Conservation (phyloP, 2,113 vertebrate genomes). For the Puma concolor region DNA sequence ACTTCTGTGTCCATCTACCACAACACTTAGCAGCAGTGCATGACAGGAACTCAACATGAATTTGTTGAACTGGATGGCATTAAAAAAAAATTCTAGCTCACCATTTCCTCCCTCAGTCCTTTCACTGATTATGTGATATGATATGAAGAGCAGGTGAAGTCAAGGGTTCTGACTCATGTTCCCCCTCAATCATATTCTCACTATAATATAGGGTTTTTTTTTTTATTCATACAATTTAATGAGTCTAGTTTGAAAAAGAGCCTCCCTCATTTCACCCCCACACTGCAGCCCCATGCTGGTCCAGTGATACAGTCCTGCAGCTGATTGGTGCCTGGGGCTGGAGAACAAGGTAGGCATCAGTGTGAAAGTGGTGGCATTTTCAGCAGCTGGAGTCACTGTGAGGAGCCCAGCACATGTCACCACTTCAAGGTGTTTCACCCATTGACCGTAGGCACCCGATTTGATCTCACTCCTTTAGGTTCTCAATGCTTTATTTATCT, state of each 20-base stretch:
- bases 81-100: not conserved
- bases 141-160: not conserved
- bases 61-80: not conserved
- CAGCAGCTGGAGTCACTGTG: not conserved
- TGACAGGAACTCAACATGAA: not conserved
- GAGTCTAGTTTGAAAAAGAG: not conserved
- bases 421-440: not conserved
- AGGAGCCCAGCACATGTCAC: not conserved
- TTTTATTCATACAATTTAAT: not conserved
- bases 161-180: not conserved
- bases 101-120: not conserved
- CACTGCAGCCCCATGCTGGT: not conserved
- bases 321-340: not conserved
- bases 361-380: not conserved
- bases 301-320: not conserved
- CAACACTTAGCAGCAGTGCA: not conserved
- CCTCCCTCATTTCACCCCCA: not conserved
- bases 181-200: not conserved
- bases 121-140: not conserved
- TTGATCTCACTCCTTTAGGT: not conserved
- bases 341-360: not conserved
- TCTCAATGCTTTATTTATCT: conserved; percentile 49
- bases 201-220: not conserved
- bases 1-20: not conserved
- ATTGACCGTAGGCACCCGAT: not conserved